Evolutionary conservation across 2,888 invertebrate genomes (phyloP).

Genomic region (Acrobeloides nanus): DNA sequence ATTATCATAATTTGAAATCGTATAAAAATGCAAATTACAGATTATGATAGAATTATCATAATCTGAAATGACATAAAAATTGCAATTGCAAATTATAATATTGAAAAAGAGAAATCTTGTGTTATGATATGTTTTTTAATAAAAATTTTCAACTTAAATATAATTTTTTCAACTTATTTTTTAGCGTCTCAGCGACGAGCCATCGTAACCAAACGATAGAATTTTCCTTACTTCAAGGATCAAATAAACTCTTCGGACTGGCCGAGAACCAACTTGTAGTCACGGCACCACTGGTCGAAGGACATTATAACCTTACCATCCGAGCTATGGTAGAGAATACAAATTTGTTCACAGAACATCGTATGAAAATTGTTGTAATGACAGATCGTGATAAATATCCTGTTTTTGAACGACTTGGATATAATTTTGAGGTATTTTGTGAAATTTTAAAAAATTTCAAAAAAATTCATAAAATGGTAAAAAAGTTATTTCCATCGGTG

Average conservation of each 20-base stretch:
- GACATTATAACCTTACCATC: conserved; percentile 20
- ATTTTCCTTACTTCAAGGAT: conserved; percentile 19
- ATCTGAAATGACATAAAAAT: too few species aligned
- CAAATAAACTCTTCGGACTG: conserved; percentile 19
- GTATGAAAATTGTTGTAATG: conserved; percentile 44
- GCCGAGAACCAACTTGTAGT: conserved; percentile 19
- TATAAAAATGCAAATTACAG: too few species aligned
- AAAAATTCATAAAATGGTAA: conserved; percentile 2
- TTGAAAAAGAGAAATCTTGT: too few species aligned
- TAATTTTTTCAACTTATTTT: conserved; percentile 23
- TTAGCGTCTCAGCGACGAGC: conserved; percentile 32
- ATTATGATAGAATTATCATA: too few species aligned
- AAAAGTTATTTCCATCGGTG: background rate
- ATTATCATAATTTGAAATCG: too few species aligned
- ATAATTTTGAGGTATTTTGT: conserved; percentile 37
- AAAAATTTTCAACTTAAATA: conserved; percentile 22
- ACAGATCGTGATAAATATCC: conserved; percentile 47
- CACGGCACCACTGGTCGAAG: conserved; percentile 8
- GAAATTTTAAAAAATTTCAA: background rate
- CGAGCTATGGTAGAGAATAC: conserved; percentile 14
- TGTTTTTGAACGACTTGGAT: conserved; percentile 45
- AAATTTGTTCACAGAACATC: conserved; percentile 17
- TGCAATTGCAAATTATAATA: too few species aligned
- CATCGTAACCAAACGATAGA: too few species aligned
- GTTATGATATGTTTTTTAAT: background rate